Evolutionary conservation across 2,888 invertebrate genomes (phyloP), one percentile per base, ranked within the genome.

Genomic region (Ferrisia virgata): DNA sequence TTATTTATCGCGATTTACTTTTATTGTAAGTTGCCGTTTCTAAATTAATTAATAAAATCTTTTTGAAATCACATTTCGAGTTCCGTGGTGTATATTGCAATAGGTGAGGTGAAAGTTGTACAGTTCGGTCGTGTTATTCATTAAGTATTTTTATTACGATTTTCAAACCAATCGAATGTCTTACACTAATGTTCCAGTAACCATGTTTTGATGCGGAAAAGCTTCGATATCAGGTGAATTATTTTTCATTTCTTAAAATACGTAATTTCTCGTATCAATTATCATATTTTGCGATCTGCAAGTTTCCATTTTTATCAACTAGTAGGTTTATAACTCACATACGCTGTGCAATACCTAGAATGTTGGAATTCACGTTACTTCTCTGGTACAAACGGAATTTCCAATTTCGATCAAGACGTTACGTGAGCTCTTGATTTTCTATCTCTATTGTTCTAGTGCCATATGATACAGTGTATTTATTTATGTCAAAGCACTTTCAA

Each of bases 101-200:
- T 69, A 31, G 69, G 69, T 69, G 69, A 31, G 69, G 69, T 69
- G 69, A 69, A 69, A 69, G 69, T 69, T 69, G 69, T 69, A 69
- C 31, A 31, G 69, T 69, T 69, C 69, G 53, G 22, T 53, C 31
- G 69, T 69, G 69, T 69, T 31, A 69, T 69, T 69, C 69, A 69
- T 69, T 64, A 31, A 18, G 31, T 53, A 53, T 9, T 22, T 53
- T 53, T 22, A 22, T 53, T 53, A 22, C 22, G 13, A 53, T 53
- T 53, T 22, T 53, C 47, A 53, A 53, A 53, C n/a, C 69, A 31
- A 31, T 69, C 69, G 9, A 69, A 18, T 31, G 15, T 18, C 31
- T 69, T 33, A 69, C 31, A 15, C 31, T 6, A 25, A 28, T 64
- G 69, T 69, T 69, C 69, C 69, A 69, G 31, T 69, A 28, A 69